A percentile compares a stretch with the other conserved stretches of the same genome.
These are phyloP conservation scores for Sebastes hubbsi DNA, from an alignment of 2,797 vertebrate genomes.

Conservation along the genomic window DNA sequence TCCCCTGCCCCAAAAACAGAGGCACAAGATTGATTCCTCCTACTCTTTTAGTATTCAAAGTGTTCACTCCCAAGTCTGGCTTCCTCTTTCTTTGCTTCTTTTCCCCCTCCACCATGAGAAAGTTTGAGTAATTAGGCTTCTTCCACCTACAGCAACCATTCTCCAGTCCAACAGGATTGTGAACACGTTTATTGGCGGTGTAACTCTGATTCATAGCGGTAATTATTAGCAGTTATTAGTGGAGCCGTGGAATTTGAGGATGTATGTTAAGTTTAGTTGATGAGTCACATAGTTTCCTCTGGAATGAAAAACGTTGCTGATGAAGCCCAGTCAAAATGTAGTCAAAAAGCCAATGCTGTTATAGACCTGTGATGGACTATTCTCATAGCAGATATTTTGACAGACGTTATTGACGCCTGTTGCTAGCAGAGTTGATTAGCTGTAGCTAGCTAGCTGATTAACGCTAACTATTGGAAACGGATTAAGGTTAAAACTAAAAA, in stretches of 20 bases:
- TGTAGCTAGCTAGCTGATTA: too few species aligned
- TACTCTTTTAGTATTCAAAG: slow-evolving; percentile 9
- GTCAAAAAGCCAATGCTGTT: too few species aligned
- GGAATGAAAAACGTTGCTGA: background rate
- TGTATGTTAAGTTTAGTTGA: background rate
- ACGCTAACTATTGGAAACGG: too few species aligned
- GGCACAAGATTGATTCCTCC: slow-evolving; percentile 12
- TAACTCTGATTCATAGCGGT: background rate
- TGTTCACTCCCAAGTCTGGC: background rate
- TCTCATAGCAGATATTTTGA: too few species aligned
- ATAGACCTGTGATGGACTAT: too few species aligned
- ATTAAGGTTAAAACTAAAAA: too few species aligned
- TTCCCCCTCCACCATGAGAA: background rate
- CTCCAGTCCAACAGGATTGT: background rate
- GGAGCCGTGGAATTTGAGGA: background rate
- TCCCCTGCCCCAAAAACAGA: background rate
- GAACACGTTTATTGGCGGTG: background rate
- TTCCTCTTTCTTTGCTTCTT: background rate
- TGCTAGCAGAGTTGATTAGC: too few species aligned
- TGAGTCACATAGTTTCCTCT: background rate
- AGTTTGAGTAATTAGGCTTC: background rate
- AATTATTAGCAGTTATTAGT: background rate
- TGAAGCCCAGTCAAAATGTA: too few species aligned
- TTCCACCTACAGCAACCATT: background rate
- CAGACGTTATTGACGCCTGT: too few species aligned